A percentile compares a stretch with the other conserved stretches of the same genome.
Evolutionary conservation across 2,797 vertebrate genomes (phyloP).

Genomic region (Benthosema pterotum): DNA sequence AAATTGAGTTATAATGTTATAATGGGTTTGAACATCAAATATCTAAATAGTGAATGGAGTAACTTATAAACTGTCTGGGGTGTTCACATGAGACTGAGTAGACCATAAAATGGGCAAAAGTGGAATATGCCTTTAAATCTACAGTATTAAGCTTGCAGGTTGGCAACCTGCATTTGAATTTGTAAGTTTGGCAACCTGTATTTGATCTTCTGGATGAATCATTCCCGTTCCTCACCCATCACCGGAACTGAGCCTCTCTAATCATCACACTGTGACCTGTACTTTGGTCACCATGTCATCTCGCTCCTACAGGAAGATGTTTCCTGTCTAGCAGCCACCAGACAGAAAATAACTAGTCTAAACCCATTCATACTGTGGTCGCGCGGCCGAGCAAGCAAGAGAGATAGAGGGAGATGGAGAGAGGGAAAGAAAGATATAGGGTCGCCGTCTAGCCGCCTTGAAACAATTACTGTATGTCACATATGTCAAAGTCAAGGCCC

Average conservation of each 20-base stretch:
- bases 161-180: too few species aligned
- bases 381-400: slow-evolving; percentile 53
- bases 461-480: too few species aligned
- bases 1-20: too few species aligned
- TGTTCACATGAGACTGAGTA: too few species aligned
- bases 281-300: slow-evolving; percentile 27
- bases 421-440: neutral
- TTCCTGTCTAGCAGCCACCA: slow-evolving; percentile 55
- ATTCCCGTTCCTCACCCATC: slow-evolving; percentile 38
- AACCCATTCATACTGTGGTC: slow-evolving; percentile 65
- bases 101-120: too few species aligned
- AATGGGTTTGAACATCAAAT: too few species aligned
- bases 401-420: slow-evolving; percentile 26
- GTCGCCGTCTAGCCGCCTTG: slow-evolving; percentile 3
- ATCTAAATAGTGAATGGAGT: too few species aligned
- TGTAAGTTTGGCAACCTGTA: too few species aligned
- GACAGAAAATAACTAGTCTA: slow-evolving; percentile 61
- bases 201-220: neutral
- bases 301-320: slow-evolving; percentile 60
- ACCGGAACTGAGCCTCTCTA: slow-evolving; percentile 21
- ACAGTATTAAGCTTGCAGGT: too few species aligned
- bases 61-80: too few species aligned
- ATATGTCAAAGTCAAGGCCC: too few species aligned
- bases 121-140: too few species aligned
- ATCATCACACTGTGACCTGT: slow-evolving; percentile 19